phyloP scores from a whole-genome alignment of 2,888 invertebrate genomes.

The Ferrisia virgata region DNA sequence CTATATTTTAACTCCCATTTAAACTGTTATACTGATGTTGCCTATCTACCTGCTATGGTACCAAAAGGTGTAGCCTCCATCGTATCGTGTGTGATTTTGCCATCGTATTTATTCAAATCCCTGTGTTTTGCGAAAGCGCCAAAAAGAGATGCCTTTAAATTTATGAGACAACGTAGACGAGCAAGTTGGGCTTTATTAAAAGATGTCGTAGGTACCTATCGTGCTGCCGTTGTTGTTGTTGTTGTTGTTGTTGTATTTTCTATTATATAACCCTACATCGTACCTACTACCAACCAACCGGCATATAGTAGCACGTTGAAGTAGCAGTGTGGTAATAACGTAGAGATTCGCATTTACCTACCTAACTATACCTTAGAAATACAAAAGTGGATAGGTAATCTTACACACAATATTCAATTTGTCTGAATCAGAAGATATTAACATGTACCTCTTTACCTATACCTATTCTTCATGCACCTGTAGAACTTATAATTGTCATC shows the following conservation, averaged over 20 bases:
- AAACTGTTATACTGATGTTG: neutral
- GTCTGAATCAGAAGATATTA: neutral
- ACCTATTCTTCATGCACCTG: too few relatives aligned
- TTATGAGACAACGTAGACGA: conserved; percentile 2
- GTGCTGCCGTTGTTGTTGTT: too few relatives aligned
- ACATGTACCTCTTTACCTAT: neutral
- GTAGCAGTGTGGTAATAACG: neutral
- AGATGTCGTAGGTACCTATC: neutral
- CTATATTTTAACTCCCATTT: neutral
- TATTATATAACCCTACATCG: neutral
- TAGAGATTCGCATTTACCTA: neutral
- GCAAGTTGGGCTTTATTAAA: neutral
- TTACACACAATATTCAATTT: neutral
- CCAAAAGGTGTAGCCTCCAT: neutral
- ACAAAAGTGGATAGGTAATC: neutral
- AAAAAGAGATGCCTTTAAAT: neutral
- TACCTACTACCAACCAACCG: too few relatives aligned
- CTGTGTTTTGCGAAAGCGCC: neutral
- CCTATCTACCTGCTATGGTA: too few relatives aligned
- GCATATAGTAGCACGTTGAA: neutral
- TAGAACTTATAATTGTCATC: neutral
- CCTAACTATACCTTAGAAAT: neutral
- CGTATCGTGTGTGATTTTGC: neutral
- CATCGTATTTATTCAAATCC: neutral
- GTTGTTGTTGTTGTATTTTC: neutral